Percentiles rank a stretch among this genome's conserved stretches.
These are phyloP conservation scores for Phaethornis superciliosus DNA, from an alignment of 2,113 vertebrate species.

Conservation along the genomic window DNA sequence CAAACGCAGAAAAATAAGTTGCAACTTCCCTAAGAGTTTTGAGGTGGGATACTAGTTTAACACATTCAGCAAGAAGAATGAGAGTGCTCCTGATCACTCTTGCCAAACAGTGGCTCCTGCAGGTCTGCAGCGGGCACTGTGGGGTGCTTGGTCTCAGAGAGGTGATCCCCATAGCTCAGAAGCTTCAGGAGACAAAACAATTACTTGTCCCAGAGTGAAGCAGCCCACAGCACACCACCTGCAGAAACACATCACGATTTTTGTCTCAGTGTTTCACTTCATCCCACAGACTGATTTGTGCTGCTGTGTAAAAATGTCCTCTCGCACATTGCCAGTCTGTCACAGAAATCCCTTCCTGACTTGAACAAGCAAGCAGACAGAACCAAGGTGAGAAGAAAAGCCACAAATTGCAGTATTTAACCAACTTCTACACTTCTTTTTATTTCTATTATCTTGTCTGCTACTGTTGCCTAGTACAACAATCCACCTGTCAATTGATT, in stretches of 20 bases:
- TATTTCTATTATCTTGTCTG: neutral
- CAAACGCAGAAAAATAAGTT: neutral
- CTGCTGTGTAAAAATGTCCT: neutral
- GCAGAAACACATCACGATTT: neutral
- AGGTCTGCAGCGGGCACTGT: neutral
- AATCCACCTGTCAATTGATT: neutral
- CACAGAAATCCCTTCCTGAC: neutral
- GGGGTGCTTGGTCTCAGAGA: rapidly evolving
- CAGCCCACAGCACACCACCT: neutral
- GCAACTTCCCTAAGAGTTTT: neutral
- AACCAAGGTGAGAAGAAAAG: neutral
- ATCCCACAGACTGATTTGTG: neutral
- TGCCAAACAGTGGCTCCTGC: neutral
- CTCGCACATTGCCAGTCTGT: slow-evolving; percentile 4
- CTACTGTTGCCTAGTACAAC: neutral
- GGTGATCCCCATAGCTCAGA: neutral
- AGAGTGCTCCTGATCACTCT: neutral
- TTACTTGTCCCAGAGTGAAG: neutral
- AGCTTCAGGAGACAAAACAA: neutral
- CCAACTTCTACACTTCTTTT: neutral
- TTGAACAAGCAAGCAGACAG: neutral
- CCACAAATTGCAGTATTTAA: neutral
- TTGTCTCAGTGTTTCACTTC: neutral
- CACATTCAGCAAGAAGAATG: neutral
- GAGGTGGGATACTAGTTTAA: neutral